A percentile compares a stretch with the other conserved stretches of the same genome.
These are phyloP conservation scores for Drosophila arawakana DNA, from an alignment of 1,140 invertebrate species.

Conservation along the genomic window DNA sequence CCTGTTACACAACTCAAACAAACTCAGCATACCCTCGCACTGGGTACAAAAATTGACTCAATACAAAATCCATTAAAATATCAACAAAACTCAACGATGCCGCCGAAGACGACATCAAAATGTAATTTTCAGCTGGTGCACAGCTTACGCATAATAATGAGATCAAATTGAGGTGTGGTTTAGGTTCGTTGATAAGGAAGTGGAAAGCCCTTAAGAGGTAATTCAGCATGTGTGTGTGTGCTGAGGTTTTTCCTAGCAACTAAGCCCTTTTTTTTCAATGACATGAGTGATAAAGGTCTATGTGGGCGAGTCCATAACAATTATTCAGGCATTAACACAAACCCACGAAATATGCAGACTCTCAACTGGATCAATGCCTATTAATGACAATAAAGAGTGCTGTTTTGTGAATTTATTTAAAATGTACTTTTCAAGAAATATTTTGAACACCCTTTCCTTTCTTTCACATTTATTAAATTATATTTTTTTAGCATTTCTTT, in stretches of 20 bases:
- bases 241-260: background rate
- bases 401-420: conserved; percentile 38
- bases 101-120: conserved; percentile 67
- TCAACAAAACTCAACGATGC: conserved; percentile 74
- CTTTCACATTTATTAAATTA: conserved; percentile 1
- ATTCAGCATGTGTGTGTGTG: conserved; percentile 13
- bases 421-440: background rate
- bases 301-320: conserved; percentile 3
- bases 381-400: conserved; percentile 24
- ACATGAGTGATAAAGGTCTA: background rate
- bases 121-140: conserved; percentile 73
- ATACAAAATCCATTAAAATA: conserved; percentile 80
- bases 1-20: too few species aligned
- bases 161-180: conserved; percentile 25
- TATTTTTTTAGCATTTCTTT: background rate
- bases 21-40: too few species aligned
- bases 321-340: conserved; percentile 2
- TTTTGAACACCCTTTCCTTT: background rate
- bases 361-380: background rate
- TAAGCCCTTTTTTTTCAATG: conserved; percentile 13
- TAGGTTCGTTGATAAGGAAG: background rate
- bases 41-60: conserved; percentile 52
- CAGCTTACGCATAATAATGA: conserved; percentile 76
- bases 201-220: background rate
- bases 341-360: background rate